Evolutionary conservation across 2,113 vertebrate species (phyloP).

Genomic region (Loxodonta africana): DNA sequence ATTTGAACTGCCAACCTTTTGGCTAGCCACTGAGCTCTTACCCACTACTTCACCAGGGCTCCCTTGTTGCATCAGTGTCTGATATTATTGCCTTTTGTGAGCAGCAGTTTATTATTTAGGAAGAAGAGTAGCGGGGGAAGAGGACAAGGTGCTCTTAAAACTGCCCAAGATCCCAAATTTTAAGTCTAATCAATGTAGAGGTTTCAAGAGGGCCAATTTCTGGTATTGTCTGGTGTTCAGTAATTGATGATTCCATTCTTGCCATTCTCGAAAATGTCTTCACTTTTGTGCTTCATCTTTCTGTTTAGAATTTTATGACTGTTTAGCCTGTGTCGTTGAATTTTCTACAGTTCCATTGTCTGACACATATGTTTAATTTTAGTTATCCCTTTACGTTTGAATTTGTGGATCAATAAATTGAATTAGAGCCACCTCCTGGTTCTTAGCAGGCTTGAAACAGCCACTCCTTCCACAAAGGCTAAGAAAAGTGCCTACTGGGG

Average conservation of each 20-base stretch:
- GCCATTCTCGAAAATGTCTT: neutral
- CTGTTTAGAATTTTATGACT: neutral
- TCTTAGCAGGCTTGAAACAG: neutral
- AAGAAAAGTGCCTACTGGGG: neutral
- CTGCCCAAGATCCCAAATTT: no score
- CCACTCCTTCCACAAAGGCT: neutral
- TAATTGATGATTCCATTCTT: neutral
- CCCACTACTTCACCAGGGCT: no score
- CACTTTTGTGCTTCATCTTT: neutral
- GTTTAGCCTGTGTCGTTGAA: neutral
- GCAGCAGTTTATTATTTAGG: neutral
- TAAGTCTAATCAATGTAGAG: neutral
- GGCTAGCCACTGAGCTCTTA: no score
- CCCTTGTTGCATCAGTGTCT: no score
- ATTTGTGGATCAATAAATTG: neutral
- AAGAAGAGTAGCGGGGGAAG: neutral
- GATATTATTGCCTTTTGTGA: neutral
- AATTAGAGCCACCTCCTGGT: neutral
- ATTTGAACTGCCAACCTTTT: no score
- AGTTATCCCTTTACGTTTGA: neutral
- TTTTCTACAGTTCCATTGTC: neutral
- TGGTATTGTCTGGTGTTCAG: neutral
- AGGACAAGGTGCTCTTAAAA: no score
- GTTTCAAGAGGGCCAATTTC: neutral
- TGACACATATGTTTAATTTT: neutral